Evolutionary conservation across 2,888 invertebrate species (phyloP).

Genomic region (Priocnemis perturbator): DNA sequence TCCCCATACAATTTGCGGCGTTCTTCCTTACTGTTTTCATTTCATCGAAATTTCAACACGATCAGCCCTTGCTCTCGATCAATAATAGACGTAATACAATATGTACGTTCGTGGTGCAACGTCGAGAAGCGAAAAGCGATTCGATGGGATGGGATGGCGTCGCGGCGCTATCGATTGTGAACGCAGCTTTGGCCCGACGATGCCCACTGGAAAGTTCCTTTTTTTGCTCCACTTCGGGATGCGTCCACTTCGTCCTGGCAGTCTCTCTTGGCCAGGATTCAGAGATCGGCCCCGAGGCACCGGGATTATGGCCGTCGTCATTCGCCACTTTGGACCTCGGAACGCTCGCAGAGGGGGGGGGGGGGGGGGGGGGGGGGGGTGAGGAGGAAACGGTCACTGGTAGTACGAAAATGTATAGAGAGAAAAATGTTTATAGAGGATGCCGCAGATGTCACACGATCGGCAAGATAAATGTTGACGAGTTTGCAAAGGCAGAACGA

Average conservation of each 20-base stretch:
- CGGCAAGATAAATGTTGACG: no score
- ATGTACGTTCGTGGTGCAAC: no score
- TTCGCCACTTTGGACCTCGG: constrained; percentile 6
- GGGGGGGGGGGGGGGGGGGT: neutral
- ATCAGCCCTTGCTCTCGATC: no score
- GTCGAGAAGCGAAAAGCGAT: neutral
- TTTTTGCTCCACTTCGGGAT: neutral
- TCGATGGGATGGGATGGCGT: neutral
- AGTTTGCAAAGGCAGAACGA: no score
- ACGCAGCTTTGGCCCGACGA: neutral
- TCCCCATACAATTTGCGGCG: no score
- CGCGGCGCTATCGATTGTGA: constrained; percentile 2
- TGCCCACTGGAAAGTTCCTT: neutral
- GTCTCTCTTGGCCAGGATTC: constrained; percentile 8
- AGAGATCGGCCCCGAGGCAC: constrained; percentile 6
- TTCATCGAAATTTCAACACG: no score
- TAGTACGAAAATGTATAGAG: no score
- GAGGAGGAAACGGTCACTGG: no score
- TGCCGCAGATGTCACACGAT: no score
- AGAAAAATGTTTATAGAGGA: no score
- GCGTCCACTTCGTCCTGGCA: constrained; percentile 6
- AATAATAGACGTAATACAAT: no score
- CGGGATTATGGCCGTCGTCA: neutral
- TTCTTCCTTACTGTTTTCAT: no score
- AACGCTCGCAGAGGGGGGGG: neutral